Base-by-base conservation (phyloP, 2,797 vertebrate species). In the Rhinella marina region DNA sequence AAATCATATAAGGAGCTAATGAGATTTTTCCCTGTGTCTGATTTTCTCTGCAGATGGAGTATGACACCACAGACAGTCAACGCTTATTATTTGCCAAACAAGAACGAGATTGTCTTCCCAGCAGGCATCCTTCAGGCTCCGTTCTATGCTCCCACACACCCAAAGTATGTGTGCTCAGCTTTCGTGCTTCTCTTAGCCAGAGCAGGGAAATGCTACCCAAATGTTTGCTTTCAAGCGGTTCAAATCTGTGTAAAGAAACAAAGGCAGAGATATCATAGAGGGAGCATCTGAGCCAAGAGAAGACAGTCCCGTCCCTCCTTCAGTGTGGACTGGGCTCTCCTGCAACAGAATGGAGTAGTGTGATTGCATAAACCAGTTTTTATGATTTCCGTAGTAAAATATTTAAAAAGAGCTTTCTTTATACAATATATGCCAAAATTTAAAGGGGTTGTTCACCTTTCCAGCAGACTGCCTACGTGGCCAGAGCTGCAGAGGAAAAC, bases 61-160 rank as follows among this genome's bases (percentile, higher is more conserved):
- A 99, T 99, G 98, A 99, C 98, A 62, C 98, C 98, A 0, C 98
- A 99, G 89, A 98, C 98, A 0, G 98, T 99, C 86, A 99, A 99
- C 0, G 98, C 98, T 75, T 99, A 99, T 93, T 99, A 99, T 94
- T 95, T 99, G 94, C 98, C 98, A 84, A 99, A 97, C 86, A 99
- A 99, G 94, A 99, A 99, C 0, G 97, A 97, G 86, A 99, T 99
- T 0, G 98, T 99, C 87, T 99, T 99, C 90, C 98, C 98, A 0
- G 98, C 98, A 0, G 98, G 98, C 84, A 99, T 99, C 91, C 95
- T 99, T 21, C 98, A 99, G 90, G 98, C 98, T 84, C 98, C 98
- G 0, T 99, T 99, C 94, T 99, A 99, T 0, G 95, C 97, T 77
- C 96, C 94, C 25, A 96, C 96, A 92, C 97, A 98, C 84, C 98